Evolutionary conservation across 1,140 invertebrate genomes (phyloP), one percentile per base, ranked within the genome.

Genomic region (Orchesella cincta): DNA sequence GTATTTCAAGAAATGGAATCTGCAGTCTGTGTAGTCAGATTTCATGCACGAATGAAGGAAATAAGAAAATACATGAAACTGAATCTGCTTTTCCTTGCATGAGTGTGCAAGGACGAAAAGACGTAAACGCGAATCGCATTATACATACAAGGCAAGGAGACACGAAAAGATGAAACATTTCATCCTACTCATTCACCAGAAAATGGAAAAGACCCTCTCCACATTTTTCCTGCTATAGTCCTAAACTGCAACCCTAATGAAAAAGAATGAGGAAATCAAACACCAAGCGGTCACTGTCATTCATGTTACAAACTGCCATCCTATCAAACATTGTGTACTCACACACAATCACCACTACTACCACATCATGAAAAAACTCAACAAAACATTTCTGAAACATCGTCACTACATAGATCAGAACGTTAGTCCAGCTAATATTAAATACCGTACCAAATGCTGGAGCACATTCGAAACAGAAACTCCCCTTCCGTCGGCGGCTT

Each of bases 251-350:
- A n/a, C 52, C 23, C 14, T 57, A 57, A 57, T 57, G 52, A 57
- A 57, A 57, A 57, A 23, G 52, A 57, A 57, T 57, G 52, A 57
- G 52, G 52, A 57, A 57, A 57, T 57, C 52, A 57, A 57, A 57
- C 52, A 57, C 52, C 52, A 57, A 57, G 52, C 52, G 52, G 52
- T 57, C 52, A 57, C 12, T 57, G 52, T 57, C 52, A 57, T 57
- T 57, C 52, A 14, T 23, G 14, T 18, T 57, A 57, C 52, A 57
- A 57, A 57, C 52, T 57, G 52, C 52, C 52, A 23, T 57, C 52
- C 8, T n/a, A 57, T 57, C 23, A 57, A 14, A 57, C 23, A 26
- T 57, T 57, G 52, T 57, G 52, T 57, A 57, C 52, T 57, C 23
- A 3, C 52, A 57, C 23, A 18, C 14, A 57, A 57, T 3, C 52